Base-by-base conservation (phyloP, 1,140 invertebrate species). In the Laupala kohalensis region DNA sequence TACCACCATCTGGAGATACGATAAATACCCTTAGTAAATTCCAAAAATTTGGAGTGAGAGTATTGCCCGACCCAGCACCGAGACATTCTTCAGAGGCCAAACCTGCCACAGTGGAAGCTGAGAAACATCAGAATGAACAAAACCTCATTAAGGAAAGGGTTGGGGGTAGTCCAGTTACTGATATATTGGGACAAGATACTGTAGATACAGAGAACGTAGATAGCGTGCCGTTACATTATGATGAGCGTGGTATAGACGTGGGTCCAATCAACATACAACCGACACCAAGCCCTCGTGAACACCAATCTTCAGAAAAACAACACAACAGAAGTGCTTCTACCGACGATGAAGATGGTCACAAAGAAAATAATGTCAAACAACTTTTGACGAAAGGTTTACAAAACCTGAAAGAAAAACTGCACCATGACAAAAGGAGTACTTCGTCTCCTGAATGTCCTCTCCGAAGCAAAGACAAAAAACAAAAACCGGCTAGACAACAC, bases 191-290 rank as follows among this genome's bases (percentile, higher is more conserved):
- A 23, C 24, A 25, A 4, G 69, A 70, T 37, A 62, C 29, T 3
- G 69, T 70, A 13, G 69, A 70, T 5, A 23, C n/a, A n/a, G 23
- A 64, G 29, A 72, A 25, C 24, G 28, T 29, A 53, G 37, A 37
- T 13, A 26, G 27, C 30, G 27, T 30, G 3, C 23, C 66, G 9
- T 30, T 67, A 15, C 25, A 15, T 5, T 72, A 72, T 28, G 71
- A 72, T 63, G 71, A 72, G 63, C n/a, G 71, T 30, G 71, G 71
- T 26, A 72, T 72, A 26, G 71, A 72, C 63, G 66, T 72, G 6
- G 71, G 71, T 25, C 71, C 71, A 30, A 29, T 70, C 2, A n/a
- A n/a, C n/a, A n/a, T n/a, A n/a, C 27, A 70, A 62, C 19, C 27
- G 26, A 19, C 19, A 2, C 64, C 64, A 9, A 23, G 29, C 4